These are phyloP conservation scores for Montipora capitata DNA, from an alignment of 92 coral and sea anemone genomes.

Conservation along the genomic window DNA sequence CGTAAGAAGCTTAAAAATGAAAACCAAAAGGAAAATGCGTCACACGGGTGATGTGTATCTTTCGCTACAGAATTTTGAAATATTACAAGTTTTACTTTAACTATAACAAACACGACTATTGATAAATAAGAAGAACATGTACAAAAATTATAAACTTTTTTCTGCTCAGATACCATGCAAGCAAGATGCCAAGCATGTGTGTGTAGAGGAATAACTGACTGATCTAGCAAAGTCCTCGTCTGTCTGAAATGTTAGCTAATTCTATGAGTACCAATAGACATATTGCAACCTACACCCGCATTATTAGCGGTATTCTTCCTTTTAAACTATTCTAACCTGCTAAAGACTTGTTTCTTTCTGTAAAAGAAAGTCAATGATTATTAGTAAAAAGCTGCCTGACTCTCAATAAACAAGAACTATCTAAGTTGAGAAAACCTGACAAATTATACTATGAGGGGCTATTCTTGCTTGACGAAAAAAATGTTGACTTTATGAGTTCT, in stretches of 20 bases:
- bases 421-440: neutral
- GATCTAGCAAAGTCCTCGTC: neutral
- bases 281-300: neutral
- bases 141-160: too few relatives aligned
- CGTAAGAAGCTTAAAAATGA: constrained; percentile 73
- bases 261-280: neutral
- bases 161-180: too few relatives aligned
- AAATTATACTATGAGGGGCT: too few relatives aligned
- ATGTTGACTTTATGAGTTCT: too few relatives aligned
- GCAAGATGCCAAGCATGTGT: neutral
- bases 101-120: too few relatives aligned
- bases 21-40: neutral
- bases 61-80: too few relatives aligned
- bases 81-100: too few relatives aligned
- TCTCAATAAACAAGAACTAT: neutral
- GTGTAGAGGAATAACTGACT: neutral
- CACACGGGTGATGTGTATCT: too few relatives aligned
- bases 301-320: neutral
- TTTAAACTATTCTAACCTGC: constrained; percentile 52
- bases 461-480: too few relatives aligned
- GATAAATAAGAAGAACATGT: too few relatives aligned
- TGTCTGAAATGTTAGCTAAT: neutral
- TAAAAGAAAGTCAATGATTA: neutral
- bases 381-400: neutral
- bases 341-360: constrained; percentile 42